Evolutionary conservation across 2,797 vertebrate genomes (phyloP).

Genomic region (Parauchenoglanis punctatus): DNA sequence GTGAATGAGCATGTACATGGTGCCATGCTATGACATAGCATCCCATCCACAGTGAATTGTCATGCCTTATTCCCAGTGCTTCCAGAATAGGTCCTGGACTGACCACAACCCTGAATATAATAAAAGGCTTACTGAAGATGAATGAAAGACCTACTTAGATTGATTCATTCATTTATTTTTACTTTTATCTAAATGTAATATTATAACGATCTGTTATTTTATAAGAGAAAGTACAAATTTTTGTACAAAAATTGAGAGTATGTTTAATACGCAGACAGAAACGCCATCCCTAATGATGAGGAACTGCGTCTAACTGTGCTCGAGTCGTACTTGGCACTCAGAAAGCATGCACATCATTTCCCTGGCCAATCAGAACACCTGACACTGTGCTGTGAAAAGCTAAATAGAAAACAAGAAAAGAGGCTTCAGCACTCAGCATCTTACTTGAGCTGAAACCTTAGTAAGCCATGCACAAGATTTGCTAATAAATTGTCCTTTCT

Average conservation of each 20-base stretch:
- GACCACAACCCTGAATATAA: neutral
- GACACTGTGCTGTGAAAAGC: neutral
- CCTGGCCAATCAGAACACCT: no score
- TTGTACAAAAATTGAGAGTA: neutral
- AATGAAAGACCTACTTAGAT: neutral
- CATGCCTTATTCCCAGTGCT: neutral
- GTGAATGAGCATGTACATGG: neutral
- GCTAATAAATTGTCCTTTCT: neutral
- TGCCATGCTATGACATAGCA: neutral
- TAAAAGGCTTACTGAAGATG: neutral
- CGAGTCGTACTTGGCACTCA: neutral
- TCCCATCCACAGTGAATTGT: neutral
- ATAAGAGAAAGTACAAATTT: neutral
- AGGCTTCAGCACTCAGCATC: neutral
- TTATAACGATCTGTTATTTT: neutral
- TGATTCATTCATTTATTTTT: neutral
- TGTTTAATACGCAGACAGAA: neutral
- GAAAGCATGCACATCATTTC: neutral
- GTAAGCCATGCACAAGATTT: neutral
- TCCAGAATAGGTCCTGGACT: neutral
- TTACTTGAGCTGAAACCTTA: neutral
- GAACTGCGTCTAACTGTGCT: neutral
- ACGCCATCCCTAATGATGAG: neutral
- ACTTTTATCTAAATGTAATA: neutral
- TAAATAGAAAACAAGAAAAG: constrained; percentile 1